These are phyloP conservation scores for Drosophila burlai DNA, from an alignment of 1,140 invertebrate genomes.

Conservation along the genomic window DNA sequence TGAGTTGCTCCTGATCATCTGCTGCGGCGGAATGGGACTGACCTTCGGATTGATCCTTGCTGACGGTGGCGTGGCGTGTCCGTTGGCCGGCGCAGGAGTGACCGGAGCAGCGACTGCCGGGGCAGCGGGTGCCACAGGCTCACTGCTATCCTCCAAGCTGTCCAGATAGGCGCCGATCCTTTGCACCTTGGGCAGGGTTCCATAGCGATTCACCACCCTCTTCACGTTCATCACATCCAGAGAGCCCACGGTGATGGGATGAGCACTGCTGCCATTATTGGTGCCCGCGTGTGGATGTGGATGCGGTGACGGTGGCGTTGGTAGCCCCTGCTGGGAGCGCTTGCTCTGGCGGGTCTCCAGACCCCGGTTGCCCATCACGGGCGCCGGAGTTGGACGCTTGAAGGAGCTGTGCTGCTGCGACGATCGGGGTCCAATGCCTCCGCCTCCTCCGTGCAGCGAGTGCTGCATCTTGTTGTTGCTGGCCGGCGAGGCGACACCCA, in stretches of 20 bases:
- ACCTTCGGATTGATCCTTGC: conserved; percentile 83
- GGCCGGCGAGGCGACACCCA: conserved; percentile 36
- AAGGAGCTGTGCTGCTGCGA: conserved; percentile 86
- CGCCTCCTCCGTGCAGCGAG: conserved; percentile 72
- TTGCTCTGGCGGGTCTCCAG: conserved; percentile 87
- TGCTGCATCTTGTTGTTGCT: conserved; percentile 78
- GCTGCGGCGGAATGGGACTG: conserved; percentile 85
- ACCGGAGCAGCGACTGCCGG: conserved; percentile 36
- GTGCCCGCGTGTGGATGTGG: conserved; percentile 30
- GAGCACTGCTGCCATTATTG: conserved; percentile 40
- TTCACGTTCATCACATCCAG: conserved; percentile 98
- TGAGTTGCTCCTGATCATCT: conserved; percentile 94
- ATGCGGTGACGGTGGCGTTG: conserved; percentile 75
- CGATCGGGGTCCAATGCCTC: conserved; percentile 68
- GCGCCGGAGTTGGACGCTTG: conserved; percentile 86
- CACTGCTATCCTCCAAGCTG: conserved; percentile 88
- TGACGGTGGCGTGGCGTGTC: conserved; percentile 57
- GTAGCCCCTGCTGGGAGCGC: conserved; percentile 86
- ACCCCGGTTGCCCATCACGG: conserved; percentile 87
- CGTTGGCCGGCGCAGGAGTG: conserved; percentile 53
- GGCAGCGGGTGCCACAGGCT: conserved; percentile 34
- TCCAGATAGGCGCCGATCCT: conserved; percentile 98
- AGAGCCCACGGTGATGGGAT: conserved; percentile 90
- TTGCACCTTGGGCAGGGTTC: conserved; percentile 97
- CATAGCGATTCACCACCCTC: conserved; percentile 97